phyloP scores from a whole-genome alignment of 92 coral and sea anemone genomes.

The Phenganax marumi region DNA sequence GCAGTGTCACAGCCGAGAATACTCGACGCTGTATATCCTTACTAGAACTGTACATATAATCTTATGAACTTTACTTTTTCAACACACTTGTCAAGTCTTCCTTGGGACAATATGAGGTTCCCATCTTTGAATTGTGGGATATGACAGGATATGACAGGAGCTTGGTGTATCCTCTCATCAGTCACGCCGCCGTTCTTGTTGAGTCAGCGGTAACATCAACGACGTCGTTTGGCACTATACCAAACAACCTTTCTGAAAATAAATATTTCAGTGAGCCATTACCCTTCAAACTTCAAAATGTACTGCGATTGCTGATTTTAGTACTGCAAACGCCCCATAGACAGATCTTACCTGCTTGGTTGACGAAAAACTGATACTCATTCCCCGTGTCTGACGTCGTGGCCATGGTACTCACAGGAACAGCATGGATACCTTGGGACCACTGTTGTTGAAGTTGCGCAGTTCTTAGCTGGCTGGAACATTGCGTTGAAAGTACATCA shows the following conservation, averaged over 20 bases:
- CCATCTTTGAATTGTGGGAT: neutral
- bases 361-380: conserved; percentile 38
- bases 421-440: conserved; percentile 1
- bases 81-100: no score
- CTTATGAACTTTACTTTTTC: neutral
- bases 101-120: no score
- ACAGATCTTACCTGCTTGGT: conserved; percentile 39
- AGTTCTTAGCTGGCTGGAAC: conserved; percentile 7
- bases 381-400: conserved; percentile 17
- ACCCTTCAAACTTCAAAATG: no score
- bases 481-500: conserved; percentile 36
- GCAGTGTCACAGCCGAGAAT: no score
- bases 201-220: conserved; percentile 27
- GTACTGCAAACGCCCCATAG: neutral
- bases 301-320: no score
- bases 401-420: conserved; percentile 19
- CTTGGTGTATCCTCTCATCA: neutral
- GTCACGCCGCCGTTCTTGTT: conserved; percentile 27
- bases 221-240: conserved; percentile 27
- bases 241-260: conserved; percentile 29
- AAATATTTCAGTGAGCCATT: no score
- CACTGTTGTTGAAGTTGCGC: conserved; percentile 43
- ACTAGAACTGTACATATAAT: neutral
- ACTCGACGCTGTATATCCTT: no score
- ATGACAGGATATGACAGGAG: neutral